Evolutionary conservation across 2,797 vertebrate species (phyloP).

Genomic region (Xiphophorus birchmanni): DNA sequence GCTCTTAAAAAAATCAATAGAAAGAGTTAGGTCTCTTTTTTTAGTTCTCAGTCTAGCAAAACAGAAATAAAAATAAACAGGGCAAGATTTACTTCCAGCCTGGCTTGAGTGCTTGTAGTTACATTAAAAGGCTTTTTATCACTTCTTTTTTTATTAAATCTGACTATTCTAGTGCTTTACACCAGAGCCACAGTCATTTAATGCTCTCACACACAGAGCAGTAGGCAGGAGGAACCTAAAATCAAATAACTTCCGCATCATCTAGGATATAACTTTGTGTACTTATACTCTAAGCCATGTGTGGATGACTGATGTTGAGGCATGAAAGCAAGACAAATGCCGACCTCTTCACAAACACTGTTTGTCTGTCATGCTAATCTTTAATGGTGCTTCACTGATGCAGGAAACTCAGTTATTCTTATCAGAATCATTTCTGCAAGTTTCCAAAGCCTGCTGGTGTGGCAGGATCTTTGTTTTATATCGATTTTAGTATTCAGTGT

Average conservation of each 20-base stretch:
- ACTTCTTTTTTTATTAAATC: not conserved
- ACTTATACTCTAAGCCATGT: not conserved
- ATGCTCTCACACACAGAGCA: not conserved
- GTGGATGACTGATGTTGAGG: slow-evolving; percentile 1
- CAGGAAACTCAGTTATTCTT: slow-evolving; percentile 41
- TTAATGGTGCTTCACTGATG: slow-evolving; percentile 30
- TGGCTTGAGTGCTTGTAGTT: not conserved
- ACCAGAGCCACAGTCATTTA: not conserved
- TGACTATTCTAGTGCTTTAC: not conserved
- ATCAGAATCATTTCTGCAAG: slow-evolving; percentile 17
- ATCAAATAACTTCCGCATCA: not conserved
- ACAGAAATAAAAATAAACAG: not conserved
- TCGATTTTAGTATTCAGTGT: not conserved
- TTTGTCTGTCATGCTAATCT: not conserved
- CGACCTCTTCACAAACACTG: not conserved
- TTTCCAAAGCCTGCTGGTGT: not conserved
- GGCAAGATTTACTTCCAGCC: slow-evolving; percentile 4
- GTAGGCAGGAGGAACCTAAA: not conserved
- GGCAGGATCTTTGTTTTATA: not conserved
- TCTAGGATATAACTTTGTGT: not conserved
- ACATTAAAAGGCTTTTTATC: not conserved
- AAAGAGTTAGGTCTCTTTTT: not conserved
- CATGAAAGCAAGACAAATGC: not conserved
- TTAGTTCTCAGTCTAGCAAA: slow-evolving; percentile 20
- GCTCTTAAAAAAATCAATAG: slow-evolving; percentile 17